Percentiles rank a stretch among this genome's conserved stretches.
phyloP scores from a whole-genome alignment of 1,140 invertebrate genomes.

The Geopemphigus sp. region DNA sequence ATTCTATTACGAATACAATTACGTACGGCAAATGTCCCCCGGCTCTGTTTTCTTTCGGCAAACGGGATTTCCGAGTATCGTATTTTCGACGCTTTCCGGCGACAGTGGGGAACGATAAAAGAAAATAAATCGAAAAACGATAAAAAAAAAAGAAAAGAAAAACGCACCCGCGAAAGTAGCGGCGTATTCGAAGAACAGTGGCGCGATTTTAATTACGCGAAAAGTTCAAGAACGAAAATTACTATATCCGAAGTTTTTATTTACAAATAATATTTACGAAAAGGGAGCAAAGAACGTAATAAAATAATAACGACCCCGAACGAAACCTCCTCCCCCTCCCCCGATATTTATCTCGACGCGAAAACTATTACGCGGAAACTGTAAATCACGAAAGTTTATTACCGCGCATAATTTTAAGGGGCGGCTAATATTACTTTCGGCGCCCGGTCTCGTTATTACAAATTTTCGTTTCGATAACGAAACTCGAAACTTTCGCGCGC shows the following conservation, averaged over 20 bases:
- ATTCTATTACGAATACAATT: no score
- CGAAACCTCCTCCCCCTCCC: no score
- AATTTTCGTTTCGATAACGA: not conserved
- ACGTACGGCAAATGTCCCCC: no score
- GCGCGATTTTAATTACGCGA: conserved; percentile 23
- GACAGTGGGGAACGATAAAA: no score
- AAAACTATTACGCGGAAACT: not conserved
- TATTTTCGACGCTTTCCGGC: no score
- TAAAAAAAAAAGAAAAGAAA: conserved; percentile 20
- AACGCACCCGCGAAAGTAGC: not conserved
- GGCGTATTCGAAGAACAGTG: not conserved
- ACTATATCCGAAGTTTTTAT: conserved; percentile 10
- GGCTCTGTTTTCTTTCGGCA: no score
- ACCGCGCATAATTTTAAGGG: not conserved
- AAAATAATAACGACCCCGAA: not conserved
- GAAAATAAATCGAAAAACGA: no score
- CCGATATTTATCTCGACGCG: conserved; percentile 13
- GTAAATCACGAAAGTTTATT: conserved; percentile 17
- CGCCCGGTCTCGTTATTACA: not conserved
- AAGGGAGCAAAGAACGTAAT: not conserved
- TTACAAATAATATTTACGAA: conserved; percentile 7
- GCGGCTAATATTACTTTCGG: not conserved
- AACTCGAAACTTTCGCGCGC: not conserved
- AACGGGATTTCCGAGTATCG: no score
- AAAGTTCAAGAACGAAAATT: conserved; percentile 1